A percentile compares a stretch with the other conserved stretches of the same genome.
Conservation (phyloP, 2,113 vertebrate genomes). For the Podilymbus podiceps region DNA sequence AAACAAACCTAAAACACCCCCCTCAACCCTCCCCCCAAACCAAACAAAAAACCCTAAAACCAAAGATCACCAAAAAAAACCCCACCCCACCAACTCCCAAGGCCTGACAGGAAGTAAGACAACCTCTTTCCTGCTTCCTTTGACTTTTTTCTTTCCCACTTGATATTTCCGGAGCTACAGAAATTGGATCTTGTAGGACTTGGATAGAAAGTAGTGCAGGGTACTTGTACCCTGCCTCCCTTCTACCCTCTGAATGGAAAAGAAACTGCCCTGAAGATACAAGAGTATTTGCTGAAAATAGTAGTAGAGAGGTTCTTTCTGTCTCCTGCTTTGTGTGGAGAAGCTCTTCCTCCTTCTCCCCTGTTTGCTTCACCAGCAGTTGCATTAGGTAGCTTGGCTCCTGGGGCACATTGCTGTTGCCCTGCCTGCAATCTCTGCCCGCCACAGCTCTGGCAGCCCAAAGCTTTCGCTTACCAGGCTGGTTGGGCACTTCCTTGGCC, state of each 20-base stretch:
- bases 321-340: not conserved
- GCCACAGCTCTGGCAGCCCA: not conserved
- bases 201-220: not conserved
- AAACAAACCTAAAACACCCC: too few relatives aligned
- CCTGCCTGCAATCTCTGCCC: not conserved
- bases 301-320: not conserved
- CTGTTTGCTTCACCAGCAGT: not conserved
- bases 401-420: fast-evolving
- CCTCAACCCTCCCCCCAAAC: too few relatives aligned
- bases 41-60: too few relatives aligned
- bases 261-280: not conserved
- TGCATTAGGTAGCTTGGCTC: not conserved
- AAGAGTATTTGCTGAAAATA: not conserved
- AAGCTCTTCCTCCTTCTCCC: not conserved
- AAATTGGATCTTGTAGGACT: not conserved
- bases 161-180: not conserved
- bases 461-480: not conserved
- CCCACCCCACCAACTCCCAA: not conserved
- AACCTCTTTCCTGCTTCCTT: not conserved
- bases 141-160: not conserved
- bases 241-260: not conserved
- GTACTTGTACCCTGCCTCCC: not conserved
- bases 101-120: not conserved
- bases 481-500: not conserved
- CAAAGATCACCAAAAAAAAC: too few relatives aligned